Base-by-base conservation (phyloP, 2,113 vertebrate genomes). In the Scophthalmus maximus region DNA sequence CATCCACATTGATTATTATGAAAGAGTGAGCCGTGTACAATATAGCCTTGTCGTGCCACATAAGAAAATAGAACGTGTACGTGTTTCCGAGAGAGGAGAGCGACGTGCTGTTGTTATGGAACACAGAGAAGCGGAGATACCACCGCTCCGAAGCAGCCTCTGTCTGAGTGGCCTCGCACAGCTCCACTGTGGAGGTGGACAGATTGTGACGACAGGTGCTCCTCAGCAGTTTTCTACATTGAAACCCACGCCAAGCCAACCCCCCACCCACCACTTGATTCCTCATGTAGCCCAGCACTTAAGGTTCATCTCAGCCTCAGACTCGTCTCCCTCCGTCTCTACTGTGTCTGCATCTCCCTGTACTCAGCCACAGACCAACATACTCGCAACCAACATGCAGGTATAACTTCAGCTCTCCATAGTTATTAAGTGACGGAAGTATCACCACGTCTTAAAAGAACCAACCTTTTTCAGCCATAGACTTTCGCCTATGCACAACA, bases 141-240 rank as follows among this genome's bases (percentile, higher is more conserved):
- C 38, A 26, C 26, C 20, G 29, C 20, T 14, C 15, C 51, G 59
- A 68, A 63, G 73, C 82, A 32, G 76, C 62, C 51, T 4, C 81
- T 57, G 60, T 60, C 66, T 76, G 74, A 63, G 66, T 56, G 64
- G 63, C 72, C 62, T 63, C 5, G 8, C 51, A 58, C 60, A 79
- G 80, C 62, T 52, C 1, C 68, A 61, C 10, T 62, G 80, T 62
- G 79, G 78, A 87, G 77, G 80, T 73, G 87, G 83, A 88, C 90
- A 90, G 88, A 91, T 87, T 85, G 87, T 70, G 71, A 68, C 52
- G 85, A 83, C 89, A 91, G 90, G 91, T 90, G 90, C 79, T 72
- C 71, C 89, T 83, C 88, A 62, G 87, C 87, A 79, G 86, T 69
- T 83, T 73, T 83, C 78, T 73, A 81, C 83, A 78, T 72, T 68